Evolutionary conservation across 2,797 vertebrate genomes (phyloP).

Genomic region (Anabacerthia variegaticeps): DNA sequence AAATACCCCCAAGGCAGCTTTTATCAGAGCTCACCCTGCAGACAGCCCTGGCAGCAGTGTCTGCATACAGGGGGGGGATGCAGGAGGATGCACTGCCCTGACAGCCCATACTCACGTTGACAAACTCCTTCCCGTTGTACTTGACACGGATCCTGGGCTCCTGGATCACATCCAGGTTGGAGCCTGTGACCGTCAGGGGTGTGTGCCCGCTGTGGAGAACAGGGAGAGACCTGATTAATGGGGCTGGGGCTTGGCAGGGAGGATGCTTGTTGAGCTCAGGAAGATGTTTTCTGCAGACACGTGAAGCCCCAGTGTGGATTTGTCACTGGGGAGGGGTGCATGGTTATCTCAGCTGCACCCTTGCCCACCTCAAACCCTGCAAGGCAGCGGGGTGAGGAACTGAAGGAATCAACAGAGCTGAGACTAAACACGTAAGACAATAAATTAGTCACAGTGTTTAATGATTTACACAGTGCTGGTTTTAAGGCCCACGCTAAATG

Average conservation of each 20-base stretch:
- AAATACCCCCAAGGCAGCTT: neutral
- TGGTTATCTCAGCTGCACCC: neutral
- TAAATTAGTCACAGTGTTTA: constrained; percentile 31
- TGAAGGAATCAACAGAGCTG: neutral
- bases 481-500: neutral
- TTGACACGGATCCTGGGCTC: constrained; percentile 94
- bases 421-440: neutral
- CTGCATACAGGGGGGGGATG: fast-evolving
- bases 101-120: constrained; percentile 86
- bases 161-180: constrained; percentile 97
- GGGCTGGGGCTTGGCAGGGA: neutral
- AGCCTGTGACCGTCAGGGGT: constrained; percentile 90
- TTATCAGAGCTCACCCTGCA: fast-evolving
- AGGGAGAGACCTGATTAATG: constrained; percentile 8
- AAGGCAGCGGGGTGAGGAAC: neutral
- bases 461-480: neutral
- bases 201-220: constrained; percentile 87
- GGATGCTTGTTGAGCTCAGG: neutral
- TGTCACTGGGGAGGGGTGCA: neutral
- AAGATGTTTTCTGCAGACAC: neutral
- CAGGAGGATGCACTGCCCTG: neutral
- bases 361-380: neutral
- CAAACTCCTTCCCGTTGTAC: constrained; percentile 91
- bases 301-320: neutral
- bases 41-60: neutral